Conservation (phyloP, 2,888 invertebrate genomes). For the Drosophila neotestacea region DNA sequence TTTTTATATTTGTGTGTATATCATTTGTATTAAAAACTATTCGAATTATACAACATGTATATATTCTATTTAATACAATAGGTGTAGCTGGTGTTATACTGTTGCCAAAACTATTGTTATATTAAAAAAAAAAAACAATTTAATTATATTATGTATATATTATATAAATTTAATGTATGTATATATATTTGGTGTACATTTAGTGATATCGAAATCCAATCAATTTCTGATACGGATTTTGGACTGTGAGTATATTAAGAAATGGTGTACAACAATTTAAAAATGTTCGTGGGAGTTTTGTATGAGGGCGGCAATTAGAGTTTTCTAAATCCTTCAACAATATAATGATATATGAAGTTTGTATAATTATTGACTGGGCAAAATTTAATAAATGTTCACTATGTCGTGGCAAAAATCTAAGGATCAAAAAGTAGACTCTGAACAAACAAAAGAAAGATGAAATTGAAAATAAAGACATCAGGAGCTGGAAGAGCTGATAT, state of each 20-base stretch:
- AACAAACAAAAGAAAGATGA: no score
- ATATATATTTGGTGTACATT: conserved; percentile 58
- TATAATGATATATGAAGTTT: not conserved
- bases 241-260: conserved; percentile 27
- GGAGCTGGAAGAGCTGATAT: no score
- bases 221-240: conserved; percentile 15
- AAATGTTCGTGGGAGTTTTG: conserved; percentile 17
- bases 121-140: conserved; percentile 12
- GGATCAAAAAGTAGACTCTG: no score
- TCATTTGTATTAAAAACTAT: conserved; percentile 37
- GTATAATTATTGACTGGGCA: conserved; percentile 21
- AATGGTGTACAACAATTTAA: conserved; percentile 18
- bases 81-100: conserved; percentile 15
- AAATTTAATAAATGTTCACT: conserved; percentile 20
- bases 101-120: conserved; percentile 8
- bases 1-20: conserved; percentile 5
- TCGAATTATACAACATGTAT: conserved; percentile 46
- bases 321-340: not conserved
- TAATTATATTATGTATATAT: conserved; percentile 21
- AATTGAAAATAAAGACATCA: no score
- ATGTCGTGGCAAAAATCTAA: not conserved
- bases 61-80: conserved; percentile 18
- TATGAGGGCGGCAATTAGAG: conserved; percentile 5
- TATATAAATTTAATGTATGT: conserved; percentile 29
- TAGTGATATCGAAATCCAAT: conserved; percentile 42